Evolutionary conservation across 2,888 invertebrate species (phyloP).

Genomic region (Drosophila atripex): DNA sequence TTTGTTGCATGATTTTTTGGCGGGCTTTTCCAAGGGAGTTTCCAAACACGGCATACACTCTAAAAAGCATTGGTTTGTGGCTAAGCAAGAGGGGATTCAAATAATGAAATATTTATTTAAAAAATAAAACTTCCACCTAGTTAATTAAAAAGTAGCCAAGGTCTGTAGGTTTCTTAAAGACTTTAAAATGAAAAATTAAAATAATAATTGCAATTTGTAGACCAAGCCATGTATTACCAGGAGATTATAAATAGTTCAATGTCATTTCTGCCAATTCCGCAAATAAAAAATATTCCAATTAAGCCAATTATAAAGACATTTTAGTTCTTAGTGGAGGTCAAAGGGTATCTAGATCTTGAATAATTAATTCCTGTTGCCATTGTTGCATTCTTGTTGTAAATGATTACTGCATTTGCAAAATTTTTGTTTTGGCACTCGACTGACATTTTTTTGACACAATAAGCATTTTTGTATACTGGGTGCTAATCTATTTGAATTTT

Average conservation of each 20-base stretch:
- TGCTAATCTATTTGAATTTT: conserved; percentile 73
- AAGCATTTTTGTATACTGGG: conserved; percentile 31
- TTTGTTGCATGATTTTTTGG: conserved; percentile 18
- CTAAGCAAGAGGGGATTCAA: not conserved
- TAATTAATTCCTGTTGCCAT: conserved; percentile 8
- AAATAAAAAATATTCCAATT: not conserved
- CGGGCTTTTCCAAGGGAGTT: conserved; percentile 37
- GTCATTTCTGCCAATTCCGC: not conserved
- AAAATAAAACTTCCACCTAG: not conserved
- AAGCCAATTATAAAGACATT: not conserved
- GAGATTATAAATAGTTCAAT: not conserved
- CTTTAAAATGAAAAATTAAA: too few relatives aligned
- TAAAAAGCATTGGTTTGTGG: not conserved
- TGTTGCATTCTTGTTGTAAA: conserved; percentile 36
- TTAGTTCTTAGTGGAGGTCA: not conserved
- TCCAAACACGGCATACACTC: not conserved
- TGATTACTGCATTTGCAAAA: conserved; percentile 17
- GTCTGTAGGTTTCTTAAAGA: too few relatives aligned
- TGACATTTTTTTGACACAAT: conserved; percentile 14
- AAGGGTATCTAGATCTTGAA: not conserved
- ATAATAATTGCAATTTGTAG: too few relatives aligned
- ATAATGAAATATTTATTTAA: too few relatives aligned
- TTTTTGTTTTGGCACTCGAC: conserved; percentile 41
- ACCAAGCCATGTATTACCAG: not conserved
- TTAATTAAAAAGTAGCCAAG: not conserved